These are phyloP conservation scores for Agrypnia vestita DNA, from an alignment of 1,140 invertebrate species.

Conservation along the genomic window DNA sequence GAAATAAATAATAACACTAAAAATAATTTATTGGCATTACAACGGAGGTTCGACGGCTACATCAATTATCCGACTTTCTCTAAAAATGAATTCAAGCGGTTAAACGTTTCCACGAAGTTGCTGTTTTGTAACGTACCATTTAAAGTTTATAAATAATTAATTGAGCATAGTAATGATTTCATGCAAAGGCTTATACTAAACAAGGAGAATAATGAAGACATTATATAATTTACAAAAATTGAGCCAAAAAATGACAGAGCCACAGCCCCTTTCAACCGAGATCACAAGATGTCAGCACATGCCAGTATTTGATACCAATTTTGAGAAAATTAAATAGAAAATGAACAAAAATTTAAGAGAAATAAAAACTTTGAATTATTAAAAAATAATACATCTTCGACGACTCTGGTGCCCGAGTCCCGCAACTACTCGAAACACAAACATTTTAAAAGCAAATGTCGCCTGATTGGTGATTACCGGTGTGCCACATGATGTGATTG, in stretches of 20 bases:
- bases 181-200: not conserved
- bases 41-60: slow-evolving; percentile 9
- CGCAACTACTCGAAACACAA: no score
- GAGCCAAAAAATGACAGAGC: slow-evolving; percentile 28
- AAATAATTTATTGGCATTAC: not conserved
- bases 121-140: no score
- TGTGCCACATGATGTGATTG: slow-evolving; percentile 84
- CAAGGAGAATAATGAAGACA: not conserved
- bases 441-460: slow-evolving; percentile 33
- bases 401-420: no score
- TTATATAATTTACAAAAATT: not conserved
- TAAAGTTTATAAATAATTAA: not conserved
- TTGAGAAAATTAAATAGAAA: slow-evolving; percentile 21
- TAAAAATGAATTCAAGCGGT: no score
- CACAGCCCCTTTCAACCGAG: slow-evolving; percentile 48
- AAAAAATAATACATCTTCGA: not conserved
- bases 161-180: not conserved
- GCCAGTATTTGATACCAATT: slow-evolving; percentile 50
- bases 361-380: slow-evolving; percentile 10
- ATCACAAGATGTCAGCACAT: slow-evolving; percentile 60
- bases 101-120: no score
- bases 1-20: not conserved
- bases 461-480: slow-evolving; percentile 85
- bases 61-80: not conserved
- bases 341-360: slow-evolving; percentile 25